Conservation (phyloP, 2,113 vertebrate species). For the Ursus arctos region DNA sequence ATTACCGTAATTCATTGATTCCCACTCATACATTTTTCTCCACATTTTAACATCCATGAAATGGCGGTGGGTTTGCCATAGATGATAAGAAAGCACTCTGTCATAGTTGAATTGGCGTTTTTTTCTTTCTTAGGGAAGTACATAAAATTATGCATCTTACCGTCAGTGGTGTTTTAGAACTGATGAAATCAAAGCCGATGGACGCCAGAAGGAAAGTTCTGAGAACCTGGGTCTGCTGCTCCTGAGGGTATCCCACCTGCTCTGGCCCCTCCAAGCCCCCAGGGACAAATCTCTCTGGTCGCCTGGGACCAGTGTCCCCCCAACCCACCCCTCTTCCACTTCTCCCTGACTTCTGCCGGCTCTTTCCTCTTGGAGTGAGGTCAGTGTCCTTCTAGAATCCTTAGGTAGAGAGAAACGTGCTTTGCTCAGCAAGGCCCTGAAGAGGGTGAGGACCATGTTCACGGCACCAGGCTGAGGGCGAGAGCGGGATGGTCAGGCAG, state of each 20-base stretch:
- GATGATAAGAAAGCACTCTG: conserved; percentile 72
- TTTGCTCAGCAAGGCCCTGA: not conserved
- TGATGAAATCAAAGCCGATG: conserved; percentile 42
- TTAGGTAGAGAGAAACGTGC: not conserved
- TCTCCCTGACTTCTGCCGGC: not conserved
- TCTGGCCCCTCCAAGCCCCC: not conserved
- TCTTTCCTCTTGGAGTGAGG: not conserved
- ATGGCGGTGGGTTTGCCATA: conserved; percentile 70
- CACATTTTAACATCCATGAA: conserved; percentile 72
- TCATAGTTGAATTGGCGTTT: conserved; percentile 73
- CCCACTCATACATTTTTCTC: conserved; percentile 42
- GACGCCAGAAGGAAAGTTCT: not conserved
- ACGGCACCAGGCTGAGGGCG: not conserved
- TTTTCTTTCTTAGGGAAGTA: conserved; percentile 58
- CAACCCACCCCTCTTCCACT: not conserved
- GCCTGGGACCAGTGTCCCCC: not conserved
- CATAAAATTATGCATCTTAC: conserved; percentile 55
- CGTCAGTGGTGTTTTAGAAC: not conserved
- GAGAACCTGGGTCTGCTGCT: not conserved
- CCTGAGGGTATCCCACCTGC: not conserved
- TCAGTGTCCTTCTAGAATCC: not conserved
- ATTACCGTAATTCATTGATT: conserved; percentile 66
- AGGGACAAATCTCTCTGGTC: not conserved
- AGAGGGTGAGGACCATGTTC: not conserved
- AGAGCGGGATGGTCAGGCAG: not conserved